Base-by-base conservation (phyloP, 2,797 vertebrate species). In the Alectoris magna region DNA sequence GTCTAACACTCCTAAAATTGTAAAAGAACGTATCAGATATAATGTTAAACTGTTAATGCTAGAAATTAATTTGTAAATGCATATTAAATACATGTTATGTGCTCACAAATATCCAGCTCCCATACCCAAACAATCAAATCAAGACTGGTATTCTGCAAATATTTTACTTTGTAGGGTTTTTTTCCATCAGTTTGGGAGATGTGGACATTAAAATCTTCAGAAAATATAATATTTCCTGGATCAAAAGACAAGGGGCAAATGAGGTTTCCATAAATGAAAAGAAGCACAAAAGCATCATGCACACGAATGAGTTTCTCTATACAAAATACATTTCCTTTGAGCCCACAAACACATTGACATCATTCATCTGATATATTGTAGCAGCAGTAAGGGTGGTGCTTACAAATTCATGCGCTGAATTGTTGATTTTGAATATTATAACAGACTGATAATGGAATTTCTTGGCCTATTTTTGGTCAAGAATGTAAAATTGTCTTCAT, bases 371-470 rank as follows among this genome's bases (percentile, higher is more conserved):
- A 44, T 67, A 68, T 34, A 76, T 58, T 96, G 56, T 48, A 79
- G 16, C 87, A 86, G 56, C 48, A 43, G 23, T 56, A 91, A 90
- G 15, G 78, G 59, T 85, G 23, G 87, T 58, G 82, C 21, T 88
- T 77, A 88, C 46, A 92, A 91, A 24, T 67, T 95, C 69, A 92
- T 6, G 4, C 53, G 10, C 15, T 95, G 93, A 93, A 91, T 55
- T 92, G 21, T 93, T 95, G 69, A 93, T 96, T 95, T 49, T 95
- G 46, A 34, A 91, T 94, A 95, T 95, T 80, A 43, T 84, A 91
- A 73, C 27, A 68, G 41, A 87, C 84, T 91, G 31, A 94, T 85
- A 88, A 73, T 73, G 29, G 21, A 93, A 95, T 26, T 70, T 83
- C 66, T 68, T 93, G 36, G 2, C n/a, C 84, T 49, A 49, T 56